Evolutionary conservation across 2,797 vertebrate genomes (phyloP).

Genomic region (Peromyscus nudipes): DNA sequence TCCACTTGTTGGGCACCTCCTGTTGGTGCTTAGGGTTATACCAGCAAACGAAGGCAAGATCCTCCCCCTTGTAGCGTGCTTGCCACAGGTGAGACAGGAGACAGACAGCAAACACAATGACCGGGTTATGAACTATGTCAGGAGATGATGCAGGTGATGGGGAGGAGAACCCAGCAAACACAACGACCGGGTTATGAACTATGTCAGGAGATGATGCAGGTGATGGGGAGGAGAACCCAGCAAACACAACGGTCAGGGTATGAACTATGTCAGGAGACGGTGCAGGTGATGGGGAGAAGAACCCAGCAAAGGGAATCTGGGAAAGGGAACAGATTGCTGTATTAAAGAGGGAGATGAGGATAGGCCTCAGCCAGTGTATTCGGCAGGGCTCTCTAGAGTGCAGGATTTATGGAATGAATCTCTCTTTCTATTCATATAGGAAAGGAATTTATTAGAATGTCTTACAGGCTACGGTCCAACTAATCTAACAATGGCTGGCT

Average conservation of each 20-base stretch:
- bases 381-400: not conserved
- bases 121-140: too few relatives aligned
- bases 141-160: too few relatives aligned
- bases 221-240: too few relatives aligned
- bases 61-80: not conserved
- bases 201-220: too few relatives aligned
- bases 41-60: slow-evolving; percentile 3
- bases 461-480: not conserved
- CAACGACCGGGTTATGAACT: too few relatives aligned
- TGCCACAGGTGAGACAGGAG: slow-evolving; percentile 38
- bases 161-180: too few relatives aligned
- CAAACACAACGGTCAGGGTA: too few relatives aligned
- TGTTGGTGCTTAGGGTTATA: not conserved
- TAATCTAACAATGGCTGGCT: not conserved
- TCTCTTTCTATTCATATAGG: not conserved
- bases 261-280: not conserved
- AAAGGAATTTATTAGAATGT: not conserved
- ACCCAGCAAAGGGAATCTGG: not conserved
- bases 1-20: not conserved
- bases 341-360: not conserved
- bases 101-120: not conserved
- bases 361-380: not conserved
- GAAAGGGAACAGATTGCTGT: not conserved
- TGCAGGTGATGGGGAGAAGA: not conserved
- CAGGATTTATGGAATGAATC: not conserved